A percentile compares a stretch with the other conserved stretches of the same genome.
Conservation (phyloP, 1,140 invertebrate genomes). For the Grapholita molesta region DNA sequence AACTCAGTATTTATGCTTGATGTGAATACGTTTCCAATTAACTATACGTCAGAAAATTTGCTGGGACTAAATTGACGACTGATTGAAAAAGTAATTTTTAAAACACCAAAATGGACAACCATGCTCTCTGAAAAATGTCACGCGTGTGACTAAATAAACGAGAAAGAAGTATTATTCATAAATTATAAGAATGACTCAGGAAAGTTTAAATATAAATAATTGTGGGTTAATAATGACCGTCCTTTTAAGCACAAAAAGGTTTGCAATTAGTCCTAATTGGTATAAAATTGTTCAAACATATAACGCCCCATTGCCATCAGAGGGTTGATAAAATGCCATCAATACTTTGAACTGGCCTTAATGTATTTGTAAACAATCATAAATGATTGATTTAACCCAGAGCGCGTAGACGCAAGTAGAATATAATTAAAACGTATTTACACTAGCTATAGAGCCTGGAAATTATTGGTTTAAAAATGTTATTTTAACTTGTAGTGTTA, state of each 20-base stretch:
- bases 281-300: conserved; percentile 2
- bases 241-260: background rate
- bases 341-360: background rate
- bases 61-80: too few relatives aligned
- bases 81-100: too few relatives aligned
- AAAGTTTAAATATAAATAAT: too few relatives aligned
- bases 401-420: background rate
- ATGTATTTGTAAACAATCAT: conserved; percentile 8
- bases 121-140: too few relatives aligned
- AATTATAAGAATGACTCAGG: too few relatives aligned
- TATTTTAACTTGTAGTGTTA: too few relatives aligned
- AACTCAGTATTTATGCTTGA: background rate
- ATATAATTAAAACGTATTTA: background rate
- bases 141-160: too few relatives aligned
- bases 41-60: too few relatives aligned
- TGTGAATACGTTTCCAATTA: too few relatives aligned
- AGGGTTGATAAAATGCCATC: conserved; percentile 1
- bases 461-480: background rate
- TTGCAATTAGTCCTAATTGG: conserved; percentile 1
- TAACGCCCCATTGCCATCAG: background rate
- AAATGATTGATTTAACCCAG: background rate
- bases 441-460: background rate
- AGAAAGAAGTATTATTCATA: too few relatives aligned
- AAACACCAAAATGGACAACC: too few relatives aligned
- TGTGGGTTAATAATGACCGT: background rate